Evolutionary conservation across 2,797 vertebrate genomes (phyloP).

Genomic region (Carapus acus): DNA sequence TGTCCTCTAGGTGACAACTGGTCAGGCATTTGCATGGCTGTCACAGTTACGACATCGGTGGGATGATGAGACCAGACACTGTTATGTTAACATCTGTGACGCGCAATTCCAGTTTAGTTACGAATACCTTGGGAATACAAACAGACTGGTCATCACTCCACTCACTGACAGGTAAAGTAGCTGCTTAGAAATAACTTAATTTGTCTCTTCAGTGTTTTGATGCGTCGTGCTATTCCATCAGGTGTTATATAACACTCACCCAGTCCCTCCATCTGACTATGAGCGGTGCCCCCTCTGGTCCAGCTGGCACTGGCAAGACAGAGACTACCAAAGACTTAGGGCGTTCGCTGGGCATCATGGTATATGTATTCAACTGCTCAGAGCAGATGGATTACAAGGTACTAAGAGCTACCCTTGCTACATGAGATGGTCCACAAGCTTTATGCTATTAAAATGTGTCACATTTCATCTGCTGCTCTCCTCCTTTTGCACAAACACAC

Average conservation of each 20-base stretch:
- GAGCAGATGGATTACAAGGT: conserved; percentile 83
- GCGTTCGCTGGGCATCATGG: conserved; percentile 78
- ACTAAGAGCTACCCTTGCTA: background rate
- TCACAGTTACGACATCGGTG: conserved; percentile 79
- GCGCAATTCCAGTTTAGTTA: conserved; percentile 82
- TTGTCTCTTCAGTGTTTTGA: background rate
- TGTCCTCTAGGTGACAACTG: conserved; percentile 68
- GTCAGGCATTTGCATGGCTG: conserved; percentile 77
- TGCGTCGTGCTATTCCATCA: conserved; percentile 27
- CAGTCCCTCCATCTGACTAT: conserved; percentile 70
- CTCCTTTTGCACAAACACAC: conserved; percentile 2
- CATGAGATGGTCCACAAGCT: background rate
- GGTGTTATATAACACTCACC: conserved; percentile 76
- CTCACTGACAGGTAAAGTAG: conserved; percentile 75
- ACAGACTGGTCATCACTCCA: conserved; percentile 78
- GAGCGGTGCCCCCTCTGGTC: conserved; percentile 73
- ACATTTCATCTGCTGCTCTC: background rate
- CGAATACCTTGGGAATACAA: conserved; percentile 79
- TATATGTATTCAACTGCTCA: conserved; percentile 81
- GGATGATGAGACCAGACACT: conserved; percentile 73
- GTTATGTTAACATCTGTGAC: conserved; percentile 78
- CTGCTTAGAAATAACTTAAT: background rate
- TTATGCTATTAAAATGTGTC: background rate
- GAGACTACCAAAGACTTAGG: conserved; percentile 79
- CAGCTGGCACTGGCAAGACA: conserved; percentile 73